Evolutionary conservation across 23 tunicate species (phyloP).

Genomic region (Botrylloides violaceus): DNA sequence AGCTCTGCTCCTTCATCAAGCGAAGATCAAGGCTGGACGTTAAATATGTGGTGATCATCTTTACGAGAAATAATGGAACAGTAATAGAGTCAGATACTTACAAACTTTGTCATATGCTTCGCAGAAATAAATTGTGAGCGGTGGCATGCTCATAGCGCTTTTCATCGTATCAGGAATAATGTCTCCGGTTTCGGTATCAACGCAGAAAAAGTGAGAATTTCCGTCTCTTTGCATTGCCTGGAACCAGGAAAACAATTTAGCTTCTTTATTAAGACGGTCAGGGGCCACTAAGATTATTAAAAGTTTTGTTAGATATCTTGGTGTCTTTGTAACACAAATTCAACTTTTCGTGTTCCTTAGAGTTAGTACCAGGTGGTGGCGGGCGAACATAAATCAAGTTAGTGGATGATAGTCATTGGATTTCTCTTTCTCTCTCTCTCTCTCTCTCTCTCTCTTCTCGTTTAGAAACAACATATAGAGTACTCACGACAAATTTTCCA

Average conservation of each 20-base stretch:
- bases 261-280: no score
- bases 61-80: no score
- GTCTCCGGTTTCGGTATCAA: constrained; percentile 37
- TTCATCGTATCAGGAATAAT: constrained; percentile 43
- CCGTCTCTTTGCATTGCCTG: constrained; percentile 49
- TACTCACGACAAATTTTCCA: constrained; percentile 33
- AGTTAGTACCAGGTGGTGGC: not conserved
- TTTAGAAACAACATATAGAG: not conserved
- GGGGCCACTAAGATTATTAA: not conserved
- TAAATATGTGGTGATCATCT: no score
- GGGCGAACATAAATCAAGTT: no score
- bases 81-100: no score
- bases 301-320: not conserved
- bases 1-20: no score
- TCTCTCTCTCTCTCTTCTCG: no score
- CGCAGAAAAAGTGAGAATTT: constrained; percentile 38
- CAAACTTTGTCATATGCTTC: constrained; percentile 53
- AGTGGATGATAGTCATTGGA: no score
- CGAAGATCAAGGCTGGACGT: no score
- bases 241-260: no score
- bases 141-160: not conserved
- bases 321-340: not conserved
- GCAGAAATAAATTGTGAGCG: constrained; percentile 34
- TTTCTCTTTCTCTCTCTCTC: no score
- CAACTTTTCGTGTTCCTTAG: no score